phyloP scores from a whole-genome alignment of 2,113 vertebrate species.

The Globicephala melas region DNA sequence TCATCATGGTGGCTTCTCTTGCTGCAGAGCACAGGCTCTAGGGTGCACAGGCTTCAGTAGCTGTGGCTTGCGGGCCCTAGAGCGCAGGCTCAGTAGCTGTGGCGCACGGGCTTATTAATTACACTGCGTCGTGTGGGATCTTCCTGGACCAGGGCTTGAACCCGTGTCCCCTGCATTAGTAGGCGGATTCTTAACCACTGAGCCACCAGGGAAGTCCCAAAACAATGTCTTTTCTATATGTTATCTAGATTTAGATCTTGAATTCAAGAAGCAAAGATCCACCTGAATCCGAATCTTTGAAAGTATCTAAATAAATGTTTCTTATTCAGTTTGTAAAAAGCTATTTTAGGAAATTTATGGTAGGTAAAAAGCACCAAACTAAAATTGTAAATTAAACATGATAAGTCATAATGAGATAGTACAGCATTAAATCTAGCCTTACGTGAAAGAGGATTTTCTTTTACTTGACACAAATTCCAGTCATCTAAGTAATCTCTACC shows the following conservation, averaged over 20 bases:
- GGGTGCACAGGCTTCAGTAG: no score
- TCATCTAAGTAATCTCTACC: constrained; percentile 48
- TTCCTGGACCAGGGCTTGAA: no score
- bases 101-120: no score
- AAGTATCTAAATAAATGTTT: constrained; percentile 28
- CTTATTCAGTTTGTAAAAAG: constrained; percentile 18
- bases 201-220: not conserved
- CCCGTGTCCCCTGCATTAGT: no score
- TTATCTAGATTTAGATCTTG: constrained; percentile 40
- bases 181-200: no score
- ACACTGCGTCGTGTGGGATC: no score
- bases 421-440: not conserved
- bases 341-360: not conserved
- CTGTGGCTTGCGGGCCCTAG: no score
- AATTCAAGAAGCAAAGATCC: not conserved
- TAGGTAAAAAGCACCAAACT: not conserved
- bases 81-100: no score
- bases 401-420: not conserved
- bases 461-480: constrained; percentile 50
- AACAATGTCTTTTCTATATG: not conserved
- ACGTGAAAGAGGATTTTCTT: constrained; percentile 19
- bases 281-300: not conserved
- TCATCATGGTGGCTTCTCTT: no score
- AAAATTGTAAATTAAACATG: constrained; percentile 45
- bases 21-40: no score